A percentile compares a stretch with the other conserved stretches of the same genome.
Evolutionary conservation across 1,140 invertebrate genomes (phyloP).

Genomic region (Polypedilum pembai): DNA sequence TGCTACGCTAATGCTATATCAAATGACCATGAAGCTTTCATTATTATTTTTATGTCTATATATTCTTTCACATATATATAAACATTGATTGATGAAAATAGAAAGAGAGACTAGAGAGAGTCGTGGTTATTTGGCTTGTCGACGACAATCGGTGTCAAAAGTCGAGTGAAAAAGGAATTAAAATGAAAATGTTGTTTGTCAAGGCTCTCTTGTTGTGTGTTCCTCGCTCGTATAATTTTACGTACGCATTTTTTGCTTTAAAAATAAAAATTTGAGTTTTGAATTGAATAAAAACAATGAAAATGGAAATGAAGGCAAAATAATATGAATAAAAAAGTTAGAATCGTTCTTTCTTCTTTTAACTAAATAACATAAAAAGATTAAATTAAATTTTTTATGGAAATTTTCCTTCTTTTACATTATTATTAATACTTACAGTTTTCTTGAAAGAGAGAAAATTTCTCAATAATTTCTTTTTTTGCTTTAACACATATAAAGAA

Average conservation of each 20-base stretch:
- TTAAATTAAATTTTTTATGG: background rate
- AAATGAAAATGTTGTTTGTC: background rate
- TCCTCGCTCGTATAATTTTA: background rate
- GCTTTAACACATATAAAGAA: background rate
- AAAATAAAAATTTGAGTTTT: background rate
- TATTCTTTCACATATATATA: background rate
- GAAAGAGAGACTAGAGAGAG: background rate
- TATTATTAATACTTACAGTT: background rate
- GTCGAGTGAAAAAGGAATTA: background rate
- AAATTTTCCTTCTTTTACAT: background rate
- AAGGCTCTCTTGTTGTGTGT: background rate
- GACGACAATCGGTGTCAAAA: conserved; percentile 2
- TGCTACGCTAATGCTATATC: background rate
- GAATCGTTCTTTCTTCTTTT: background rate
- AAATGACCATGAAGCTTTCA: conserved; percentile 12
- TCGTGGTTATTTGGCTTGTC: conserved; percentile 7
- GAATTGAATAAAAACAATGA: background rate
- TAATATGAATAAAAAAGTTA: background rate
- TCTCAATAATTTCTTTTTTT: background rate
- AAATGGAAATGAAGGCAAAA: background rate
- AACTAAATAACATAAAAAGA: background rate
- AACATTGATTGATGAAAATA: background rate
- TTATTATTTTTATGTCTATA: background rate
- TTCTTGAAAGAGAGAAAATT: background rate
- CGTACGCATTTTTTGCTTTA: background rate